Base-by-base conservation (phyloP, 1,140 invertebrate genomes). In the Heliconius melpomene region DNA sequence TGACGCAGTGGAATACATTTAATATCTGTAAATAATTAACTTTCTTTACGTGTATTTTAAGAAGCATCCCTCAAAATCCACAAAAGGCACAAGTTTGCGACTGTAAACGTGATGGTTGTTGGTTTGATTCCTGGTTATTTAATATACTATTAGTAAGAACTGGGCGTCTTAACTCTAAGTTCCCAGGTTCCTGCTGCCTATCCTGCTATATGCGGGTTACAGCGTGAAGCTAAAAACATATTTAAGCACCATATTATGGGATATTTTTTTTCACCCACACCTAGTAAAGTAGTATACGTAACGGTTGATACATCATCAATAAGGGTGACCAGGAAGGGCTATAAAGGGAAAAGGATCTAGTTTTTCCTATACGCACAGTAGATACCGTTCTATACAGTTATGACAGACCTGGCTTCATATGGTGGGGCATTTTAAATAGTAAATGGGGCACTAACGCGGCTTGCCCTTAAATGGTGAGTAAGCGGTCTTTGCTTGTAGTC, bases 331-430 rank as follows among this genome's bases (percentile, higher is more conserved):
- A 78, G 77, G 80, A 81, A 82, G 74, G 16, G 74, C 81, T 71
- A 72, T 72, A 82, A 76, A 82, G 72, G 78, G 54, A 71, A 77
- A 77, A 50, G 26, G 23, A 23, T 46, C 81, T 32, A 79, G 78
- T 82, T 82, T 82, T 82, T 82, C 77, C 54, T 13, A 36, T 3
- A 50, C 26, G 23, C 54, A 26, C 16, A 80, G 74, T 75, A 9
- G 74, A 32, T 79, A 82, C 81, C 77, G 81, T 82, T 74, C 77
- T 36, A 46, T 73, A 79, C 81, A 79, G 81, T 77, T 78, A 82
- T 80, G 79, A 80, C 72, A 77, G 79, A 80, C 74, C 18, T 9
- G 26, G 57, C 81, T 76, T n/a, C 70, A 79, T 82, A 82, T 74
- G 81, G 81, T 36, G n/a, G 46, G 66, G 40, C 78, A 66, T 79